Evolutionary conservation across 1,140 invertebrate species (phyloP).

Genomic region (Drosophila kikkawai): DNA sequence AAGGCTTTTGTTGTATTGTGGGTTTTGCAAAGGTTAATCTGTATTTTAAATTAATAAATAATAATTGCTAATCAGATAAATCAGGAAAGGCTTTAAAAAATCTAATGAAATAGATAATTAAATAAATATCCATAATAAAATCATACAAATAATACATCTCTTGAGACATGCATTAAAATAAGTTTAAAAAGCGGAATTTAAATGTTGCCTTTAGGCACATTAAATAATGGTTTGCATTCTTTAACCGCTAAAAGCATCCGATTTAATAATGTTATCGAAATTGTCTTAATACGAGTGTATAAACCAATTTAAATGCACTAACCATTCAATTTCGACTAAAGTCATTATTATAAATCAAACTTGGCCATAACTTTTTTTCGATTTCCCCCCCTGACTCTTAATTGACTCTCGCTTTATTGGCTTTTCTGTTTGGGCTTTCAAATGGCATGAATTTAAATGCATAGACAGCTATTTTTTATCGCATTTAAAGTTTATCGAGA

Average conservation of each 20-base stretch:
- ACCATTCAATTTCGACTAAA: conserved; percentile 30
- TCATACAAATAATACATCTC: background rate
- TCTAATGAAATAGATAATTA: background rate
- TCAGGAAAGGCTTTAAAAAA: no score
- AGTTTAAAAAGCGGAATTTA: background rate
- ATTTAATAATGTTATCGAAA: conserved; percentile 11
- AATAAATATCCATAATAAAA: background rate
- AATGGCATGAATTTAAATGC: conserved; percentile 14
- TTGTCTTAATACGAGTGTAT: conserved; percentile 16
- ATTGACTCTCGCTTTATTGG: conserved; percentile 6
- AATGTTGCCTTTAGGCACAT: background rate
- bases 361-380: conserved; percentile 13
- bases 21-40: background rate
- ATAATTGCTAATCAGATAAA: background rate
- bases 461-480: background rate
- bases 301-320: conserved; percentile 33
- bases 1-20: background rate
- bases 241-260: background rate
- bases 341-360: conserved; percentile 29
- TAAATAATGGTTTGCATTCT: conserved; percentile 1
- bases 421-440: conserved; percentile 3
- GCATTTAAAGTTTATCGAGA: background rate
- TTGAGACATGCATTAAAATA: background rate
- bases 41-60: conserved; percentile 2
- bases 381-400: background rate